phyloP scores from a whole-genome alignment of 64 coral and sea anemone species.

The Pocillopora verrucosa region DNA sequence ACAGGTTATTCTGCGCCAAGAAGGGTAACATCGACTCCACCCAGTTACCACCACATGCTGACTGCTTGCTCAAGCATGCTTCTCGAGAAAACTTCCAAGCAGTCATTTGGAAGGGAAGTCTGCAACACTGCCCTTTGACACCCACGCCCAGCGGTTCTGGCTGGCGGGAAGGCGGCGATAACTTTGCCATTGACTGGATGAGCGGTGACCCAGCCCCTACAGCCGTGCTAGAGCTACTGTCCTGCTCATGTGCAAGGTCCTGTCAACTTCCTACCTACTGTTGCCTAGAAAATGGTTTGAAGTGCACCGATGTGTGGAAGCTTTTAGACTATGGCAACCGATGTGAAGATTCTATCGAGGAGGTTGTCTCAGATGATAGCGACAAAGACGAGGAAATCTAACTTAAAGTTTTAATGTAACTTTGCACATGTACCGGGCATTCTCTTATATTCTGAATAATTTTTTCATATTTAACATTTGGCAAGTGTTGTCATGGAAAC shows the following conservation, averaged over 20 bases:
- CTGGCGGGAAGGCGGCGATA: background rate
- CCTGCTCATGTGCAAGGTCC: slow-evolving; percentile 27
- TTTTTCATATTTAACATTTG: background rate
- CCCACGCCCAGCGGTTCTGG: slow-evolving; percentile 10
- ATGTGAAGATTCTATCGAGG: background rate
- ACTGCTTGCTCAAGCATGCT: slow-evolving; percentile 43
- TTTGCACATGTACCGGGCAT: too few relatives aligned
- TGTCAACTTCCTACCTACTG: slow-evolving; percentile 18
- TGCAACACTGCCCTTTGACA: slow-evolving; percentile 24
- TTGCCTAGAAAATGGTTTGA: slow-evolving; percentile 49
- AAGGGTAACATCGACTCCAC: slow-evolving; percentile 50
- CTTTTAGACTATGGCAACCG: slow-evolving; percentile 7
- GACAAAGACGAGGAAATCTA: background rate
- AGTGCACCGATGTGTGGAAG: slow-evolving; percentile 53
- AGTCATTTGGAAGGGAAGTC: slow-evolving; percentile 47
- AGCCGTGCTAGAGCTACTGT: slow-evolving; percentile 36
- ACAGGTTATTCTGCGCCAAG: slow-evolving; percentile 60
- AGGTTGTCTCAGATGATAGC: slow-evolving; percentile 11
- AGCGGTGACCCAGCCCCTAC: slow-evolving; percentile 44
- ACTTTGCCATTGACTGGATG: slow-evolving; percentile 50
- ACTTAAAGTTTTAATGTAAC: too few relatives aligned
- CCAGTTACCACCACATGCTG: slow-evolving; percentile 46
- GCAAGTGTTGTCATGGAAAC: background rate
- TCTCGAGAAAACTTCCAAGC: slow-evolving; percentile 57
- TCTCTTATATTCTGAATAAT: background rate